Conservation (phyloP, 2,113 vertebrate genomes). For the Cinclus cinclus region DNA sequence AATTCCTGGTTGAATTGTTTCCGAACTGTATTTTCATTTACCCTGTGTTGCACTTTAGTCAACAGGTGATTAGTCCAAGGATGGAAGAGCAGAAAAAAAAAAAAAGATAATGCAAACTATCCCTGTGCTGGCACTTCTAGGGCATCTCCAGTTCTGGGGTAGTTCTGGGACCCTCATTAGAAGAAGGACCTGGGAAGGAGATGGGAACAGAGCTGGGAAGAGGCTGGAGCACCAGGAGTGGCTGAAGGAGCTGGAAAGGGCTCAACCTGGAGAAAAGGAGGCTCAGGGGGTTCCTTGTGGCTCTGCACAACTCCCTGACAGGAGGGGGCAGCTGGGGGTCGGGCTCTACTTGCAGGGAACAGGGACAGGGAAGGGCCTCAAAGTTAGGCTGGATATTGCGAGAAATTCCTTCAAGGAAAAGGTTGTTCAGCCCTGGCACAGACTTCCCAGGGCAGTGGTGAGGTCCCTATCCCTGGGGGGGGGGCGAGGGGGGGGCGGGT, state of each 20-base stretch:
- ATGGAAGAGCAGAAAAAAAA: not conserved
- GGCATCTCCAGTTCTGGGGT: not conserved
- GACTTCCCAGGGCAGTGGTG: not conserved
- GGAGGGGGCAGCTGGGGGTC: not conserved
- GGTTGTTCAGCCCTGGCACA: not conserved
- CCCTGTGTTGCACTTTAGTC: not conserved
- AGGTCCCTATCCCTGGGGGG: not conserved
- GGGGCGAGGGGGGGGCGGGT: fast-evolving
- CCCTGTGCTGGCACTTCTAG: not conserved
- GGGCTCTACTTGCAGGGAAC: not conserved
- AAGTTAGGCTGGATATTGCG: not conserved
- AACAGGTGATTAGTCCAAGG: not conserved
- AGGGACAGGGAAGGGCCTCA: not conserved
- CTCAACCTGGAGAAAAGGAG: not conserved
- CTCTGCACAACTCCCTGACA: not conserved
- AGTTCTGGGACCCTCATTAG: not conserved
- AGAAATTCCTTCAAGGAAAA: not conserved
- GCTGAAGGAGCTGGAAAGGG: not conserved
- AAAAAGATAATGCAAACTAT: not conserved
- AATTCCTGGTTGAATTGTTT: not conserved
- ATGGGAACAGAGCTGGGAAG: not conserved
- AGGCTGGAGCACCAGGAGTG: fast-evolving
- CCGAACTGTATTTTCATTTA: not conserved
- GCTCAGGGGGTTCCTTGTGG: not conserved
- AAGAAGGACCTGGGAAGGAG: not conserved